phyloP scores from a whole-genome alignment of 2,888 invertebrate genomes.

The Morpho helenor region DNA sequence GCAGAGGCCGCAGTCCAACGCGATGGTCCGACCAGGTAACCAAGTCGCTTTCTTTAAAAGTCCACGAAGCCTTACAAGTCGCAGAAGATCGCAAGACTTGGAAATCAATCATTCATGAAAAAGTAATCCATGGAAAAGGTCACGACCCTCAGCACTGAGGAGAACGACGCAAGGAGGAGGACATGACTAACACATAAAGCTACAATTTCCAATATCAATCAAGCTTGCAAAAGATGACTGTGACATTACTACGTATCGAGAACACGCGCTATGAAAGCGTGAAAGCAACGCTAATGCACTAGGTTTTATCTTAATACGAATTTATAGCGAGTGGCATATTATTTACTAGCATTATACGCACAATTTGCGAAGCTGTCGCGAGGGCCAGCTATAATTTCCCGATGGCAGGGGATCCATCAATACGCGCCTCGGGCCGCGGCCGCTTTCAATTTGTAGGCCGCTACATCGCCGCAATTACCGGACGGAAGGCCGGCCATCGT shows the following conservation, averaged over 20 bases:
- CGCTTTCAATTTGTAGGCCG: slow-evolving; percentile 78
- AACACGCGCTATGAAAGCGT: slow-evolving; percentile 30
- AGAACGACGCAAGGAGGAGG: too few species aligned
- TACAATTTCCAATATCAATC: too few species aligned
- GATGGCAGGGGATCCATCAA: slow-evolving; percentile 78
- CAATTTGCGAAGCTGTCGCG: slow-evolving; percentile 79
- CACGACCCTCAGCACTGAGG: too few species aligned
- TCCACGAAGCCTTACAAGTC: too few species aligned
- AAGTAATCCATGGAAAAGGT: too few species aligned
- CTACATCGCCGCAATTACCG: slow-evolving; percentile 74
- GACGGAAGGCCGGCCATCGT: slow-evolving; percentile 76
- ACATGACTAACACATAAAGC: too few species aligned
- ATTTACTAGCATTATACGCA: slow-evolving; percentile 78
- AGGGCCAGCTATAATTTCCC: slow-evolving; percentile 73
- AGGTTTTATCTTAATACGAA: slow-evolving; percentile 58
- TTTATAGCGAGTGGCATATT: slow-evolving; percentile 68
- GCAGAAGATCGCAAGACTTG: too few species aligned
- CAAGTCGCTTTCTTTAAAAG: too few species aligned
- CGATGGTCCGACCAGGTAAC: too few species aligned
- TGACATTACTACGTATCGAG: neutral
- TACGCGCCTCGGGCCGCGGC: slow-evolving; percentile 70
- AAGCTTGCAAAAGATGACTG: neutral
- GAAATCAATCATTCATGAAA: too few species aligned
- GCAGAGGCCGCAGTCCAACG: too few species aligned
- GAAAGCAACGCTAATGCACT: slow-evolving; percentile 42